Evolutionary conservation across 2,888 invertebrate species (phyloP), one percentile per base, ranked within the genome.

Genomic region (Dicyrtoma fusca): DNA sequence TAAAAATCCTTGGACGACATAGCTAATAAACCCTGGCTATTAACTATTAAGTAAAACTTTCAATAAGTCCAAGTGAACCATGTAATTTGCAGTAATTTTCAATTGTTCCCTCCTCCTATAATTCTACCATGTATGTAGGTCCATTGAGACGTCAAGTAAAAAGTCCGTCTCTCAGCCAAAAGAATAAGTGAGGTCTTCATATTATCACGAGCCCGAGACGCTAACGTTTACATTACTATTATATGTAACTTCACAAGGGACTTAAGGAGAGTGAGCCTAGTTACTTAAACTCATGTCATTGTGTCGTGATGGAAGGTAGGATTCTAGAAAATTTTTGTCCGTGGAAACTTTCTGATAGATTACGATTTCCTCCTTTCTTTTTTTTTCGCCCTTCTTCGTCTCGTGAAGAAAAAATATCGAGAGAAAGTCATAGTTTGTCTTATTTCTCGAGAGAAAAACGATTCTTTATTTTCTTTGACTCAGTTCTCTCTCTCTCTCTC

Each of bases 1-100:
- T 34, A 34, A 34, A 34, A 34, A 34, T 34, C 34, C 34, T 34
- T 34, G 34, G 8, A 34, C 34, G 34, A 34, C 34, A 34, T 34
- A 34, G 34, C 34, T 34, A 34, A 34, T 34, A 34, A 34, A 34
- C 34, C 8, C 34, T 34, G 34, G 34, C 34, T 21, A 57, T 25
- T 10, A 19, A 49, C 53, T 53, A 66, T 55, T 53, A 66, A 53
- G 42, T 53, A 66, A 66, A 65, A 66, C 53, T 66, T 66, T 53
- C 51, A 66, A 53, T 53, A 66, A 53, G 42, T 3, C 42, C 19
- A 11, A 53, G 53, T 51, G 66, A 66, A 65, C 66, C 66, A 66
- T 66, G 66, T 66, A 66, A 66, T 66, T 66, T 66, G 25, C 34
- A 34, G 66, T 66, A 66, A 66, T 66, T 66, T 66, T 66, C 66